Evolutionary conservation across 2,888 invertebrate genomes (phyloP).

Genomic region (Acanthopleura granulata): DNA sequence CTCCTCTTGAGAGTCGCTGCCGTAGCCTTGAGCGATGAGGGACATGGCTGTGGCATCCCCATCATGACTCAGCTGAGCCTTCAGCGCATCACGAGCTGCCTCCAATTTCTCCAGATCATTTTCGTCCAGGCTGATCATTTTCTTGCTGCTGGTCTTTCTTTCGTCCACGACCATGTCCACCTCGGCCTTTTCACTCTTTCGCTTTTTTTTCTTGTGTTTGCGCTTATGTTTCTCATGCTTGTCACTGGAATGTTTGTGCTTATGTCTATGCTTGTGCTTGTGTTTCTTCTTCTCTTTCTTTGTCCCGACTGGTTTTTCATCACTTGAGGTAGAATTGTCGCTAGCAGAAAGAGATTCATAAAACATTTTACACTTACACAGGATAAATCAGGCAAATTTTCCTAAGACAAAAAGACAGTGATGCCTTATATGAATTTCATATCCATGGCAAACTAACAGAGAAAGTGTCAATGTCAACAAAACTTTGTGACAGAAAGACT

Average conservation of each 20-base stretch:
- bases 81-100: slow-evolving; percentile 64
- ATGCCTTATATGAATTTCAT: no score
- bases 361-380: no score
- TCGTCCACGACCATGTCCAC: slow-evolving; percentile 24
- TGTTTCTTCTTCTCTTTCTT: slow-evolving; percentile 55
- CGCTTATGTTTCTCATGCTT: slow-evolving; percentile 61
- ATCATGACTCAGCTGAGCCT: slow-evolving; percentile 62
- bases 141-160: slow-evolving; percentile 32
- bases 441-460: no score
- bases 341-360: slow-evolving; percentile 27
- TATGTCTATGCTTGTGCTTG: slow-evolving; percentile 75
- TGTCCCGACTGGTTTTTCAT: slow-evolving; percentile 27
- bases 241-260: slow-evolving; percentile 71
- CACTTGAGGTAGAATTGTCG: slow-evolving; percentile 43
- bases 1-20: slow-evolving; percentile 63
- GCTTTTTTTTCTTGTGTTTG: slow-evolving; percentile 34
- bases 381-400: no score
- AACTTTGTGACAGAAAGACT: no score
- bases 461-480: no score
- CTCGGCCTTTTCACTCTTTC: slow-evolving; percentile 27
- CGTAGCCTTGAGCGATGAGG: slow-evolving; percentile 59
- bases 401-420: no score
- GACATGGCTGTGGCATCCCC: slow-evolving; percentile 46
- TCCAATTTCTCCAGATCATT: slow-evolving; percentile 65
- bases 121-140: slow-evolving; percentile 40